Evolutionary conservation across 2,113 vertebrate genomes (phyloP).

Genomic region (Neoarius graeffei): DNA sequence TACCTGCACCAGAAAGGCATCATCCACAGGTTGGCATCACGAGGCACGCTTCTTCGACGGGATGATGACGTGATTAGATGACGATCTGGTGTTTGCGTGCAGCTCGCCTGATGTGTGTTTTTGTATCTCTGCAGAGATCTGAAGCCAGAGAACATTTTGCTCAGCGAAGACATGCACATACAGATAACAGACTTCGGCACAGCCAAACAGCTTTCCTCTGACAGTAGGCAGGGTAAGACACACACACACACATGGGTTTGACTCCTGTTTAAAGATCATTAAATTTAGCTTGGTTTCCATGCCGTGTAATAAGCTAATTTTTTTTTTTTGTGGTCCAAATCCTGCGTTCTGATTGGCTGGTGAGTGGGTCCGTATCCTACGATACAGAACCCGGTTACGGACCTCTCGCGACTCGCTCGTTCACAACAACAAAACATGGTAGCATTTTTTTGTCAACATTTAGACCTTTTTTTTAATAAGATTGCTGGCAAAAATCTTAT

Average conservation of each 20-base stretch:
- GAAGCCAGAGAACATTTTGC: conserved; percentile 97
- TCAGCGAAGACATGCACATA: conserved; percentile 99
- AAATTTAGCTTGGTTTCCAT: not conserved
- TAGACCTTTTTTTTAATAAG: too few relatives aligned
- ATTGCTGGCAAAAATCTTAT: too few relatives aligned
- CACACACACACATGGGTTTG: too few relatives aligned
- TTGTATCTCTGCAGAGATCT: conserved; percentile 83
- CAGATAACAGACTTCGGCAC: conserved; percentile 99
- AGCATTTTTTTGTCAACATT: too few relatives aligned
- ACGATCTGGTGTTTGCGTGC: not conserved
- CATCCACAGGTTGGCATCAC: conserved; percentile 90
- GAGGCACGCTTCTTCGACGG: too few relatives aligned
- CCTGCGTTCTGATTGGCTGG: too few relatives aligned
- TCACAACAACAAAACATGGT: too few relatives aligned
- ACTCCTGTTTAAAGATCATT: not conserved
- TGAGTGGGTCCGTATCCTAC: too few relatives aligned
- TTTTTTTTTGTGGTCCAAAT: too few relatives aligned
- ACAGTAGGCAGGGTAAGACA: conserved; percentile 88
- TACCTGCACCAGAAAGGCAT: conserved; percentile 96
- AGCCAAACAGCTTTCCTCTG: conserved; percentile 93
- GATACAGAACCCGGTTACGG: too few relatives aligned
- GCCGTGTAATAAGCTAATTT: not conserved
- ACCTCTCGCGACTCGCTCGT: too few relatives aligned
- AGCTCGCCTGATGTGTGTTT: not conserved
- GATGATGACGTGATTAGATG: too few relatives aligned